Evolutionary conservation across 2,888 invertebrate species (phyloP).

Genomic region (Drosophila parthenogenetica): DNA sequence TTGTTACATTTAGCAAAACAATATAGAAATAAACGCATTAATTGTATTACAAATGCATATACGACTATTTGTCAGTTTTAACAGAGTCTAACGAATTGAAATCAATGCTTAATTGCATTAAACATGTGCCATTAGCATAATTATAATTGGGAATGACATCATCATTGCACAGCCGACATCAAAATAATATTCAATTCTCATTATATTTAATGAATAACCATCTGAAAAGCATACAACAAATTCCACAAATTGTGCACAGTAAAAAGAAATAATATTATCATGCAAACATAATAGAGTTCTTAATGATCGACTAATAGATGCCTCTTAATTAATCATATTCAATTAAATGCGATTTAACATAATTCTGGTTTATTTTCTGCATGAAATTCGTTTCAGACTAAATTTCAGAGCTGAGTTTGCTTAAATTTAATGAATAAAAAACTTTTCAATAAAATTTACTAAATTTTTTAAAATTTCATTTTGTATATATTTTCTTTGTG

Average conservation of each 20-base stretch:
- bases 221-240: constrained; percentile 20
- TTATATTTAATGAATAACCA: constrained; percentile 65
- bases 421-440: too few species aligned
- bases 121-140: constrained; percentile 71
- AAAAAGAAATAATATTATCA: constrained; percentile 1
- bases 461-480: too few species aligned
- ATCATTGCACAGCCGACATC: constrained; percentile 37
- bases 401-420: too few species aligned
- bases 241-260: constrained; percentile 14
- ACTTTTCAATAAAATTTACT: too few species aligned
- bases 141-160: constrained; percentile 72
- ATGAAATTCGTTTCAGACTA: too few species aligned
- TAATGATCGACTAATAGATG: constrained; percentile 7
- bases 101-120: constrained; percentile 63
- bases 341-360: too few species aligned
- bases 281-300: background rate
- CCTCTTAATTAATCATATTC: background rate
- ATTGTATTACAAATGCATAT: background rate
- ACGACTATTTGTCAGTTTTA: constrained; percentile 28
- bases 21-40: constrained; percentile 2
- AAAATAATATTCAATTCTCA: constrained; percentile 70
- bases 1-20: background rate
- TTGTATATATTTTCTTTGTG: too few species aligned
- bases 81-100: constrained; percentile 52
- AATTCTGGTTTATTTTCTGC: too few species aligned